These are phyloP conservation scores for Jaculus jaculus DNA, from an alignment of 2,113 vertebrate genomes.

Conservation along the genomic window DNA sequence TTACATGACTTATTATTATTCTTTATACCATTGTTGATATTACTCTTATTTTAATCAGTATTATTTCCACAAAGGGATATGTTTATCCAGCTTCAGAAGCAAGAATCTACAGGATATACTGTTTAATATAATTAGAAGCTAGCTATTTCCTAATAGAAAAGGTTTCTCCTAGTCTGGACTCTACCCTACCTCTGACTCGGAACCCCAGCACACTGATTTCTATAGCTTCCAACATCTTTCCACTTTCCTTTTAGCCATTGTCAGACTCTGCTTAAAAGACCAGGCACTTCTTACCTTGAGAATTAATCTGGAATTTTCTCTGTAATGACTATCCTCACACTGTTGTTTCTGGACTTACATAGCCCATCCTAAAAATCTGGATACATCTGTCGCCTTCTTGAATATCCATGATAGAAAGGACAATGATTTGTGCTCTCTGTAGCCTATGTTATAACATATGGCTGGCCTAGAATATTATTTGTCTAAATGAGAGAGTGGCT, in stretches of 20 bases:
- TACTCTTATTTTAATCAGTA: background rate
- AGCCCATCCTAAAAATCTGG: background rate
- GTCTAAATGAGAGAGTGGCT: background rate
- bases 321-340: background rate
- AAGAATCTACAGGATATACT: background rate
- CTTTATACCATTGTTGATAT: background rate
- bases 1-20: background rate
- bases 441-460: background rate
- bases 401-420: background rate
- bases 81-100: background rate
- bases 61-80: background rate
- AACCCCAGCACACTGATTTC: background rate
- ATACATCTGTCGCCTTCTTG: background rate
- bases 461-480: background rate
- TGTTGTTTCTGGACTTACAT: background rate
- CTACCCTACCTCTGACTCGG: background rate
- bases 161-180: background rate
- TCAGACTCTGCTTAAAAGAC: background rate
- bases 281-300: background rate
- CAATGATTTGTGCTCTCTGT: background rate
- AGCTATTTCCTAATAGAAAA: background rate
- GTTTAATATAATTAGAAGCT: background rate
- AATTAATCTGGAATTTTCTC: background rate
- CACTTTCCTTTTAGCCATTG: rapidly evolving
- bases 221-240: rapidly evolving